Percentiles rank a stretch among this genome's conserved stretches.
Conservation (phyloP, 2,888 invertebrate species). For the Blomia tropicalis region DNA sequence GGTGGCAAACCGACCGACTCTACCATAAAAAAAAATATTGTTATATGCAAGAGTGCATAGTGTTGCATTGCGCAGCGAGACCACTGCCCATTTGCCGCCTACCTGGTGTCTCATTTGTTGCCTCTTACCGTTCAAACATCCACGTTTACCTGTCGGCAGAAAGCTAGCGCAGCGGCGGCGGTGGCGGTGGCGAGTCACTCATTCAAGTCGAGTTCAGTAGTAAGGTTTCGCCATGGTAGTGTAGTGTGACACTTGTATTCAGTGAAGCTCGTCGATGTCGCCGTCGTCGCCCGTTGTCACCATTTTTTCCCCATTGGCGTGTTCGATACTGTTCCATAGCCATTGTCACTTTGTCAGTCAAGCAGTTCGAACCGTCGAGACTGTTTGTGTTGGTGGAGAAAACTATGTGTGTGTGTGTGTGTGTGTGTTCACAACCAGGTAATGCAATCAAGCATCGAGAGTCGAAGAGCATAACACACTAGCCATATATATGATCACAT, state of each 20-base stretch:
- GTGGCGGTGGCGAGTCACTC: not conserved
- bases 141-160: conserved; percentile 1
- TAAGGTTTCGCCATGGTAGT: not conserved
- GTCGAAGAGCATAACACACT: too few relatives aligned
- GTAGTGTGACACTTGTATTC: not conserved
- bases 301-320: not conserved
- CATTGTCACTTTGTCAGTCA: conserved; percentile 15
- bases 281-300: conserved; percentile 10
- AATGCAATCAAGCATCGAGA: conserved; percentile 13
- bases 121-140: not conserved
- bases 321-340: not conserved
- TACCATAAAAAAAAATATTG: too few relatives aligned
- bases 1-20: too few relatives aligned
- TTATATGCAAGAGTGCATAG: too few relatives aligned
- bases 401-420: too few relatives aligned
- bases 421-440: too few relatives aligned
- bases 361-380: conserved; percentile 14
- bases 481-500: too few relatives aligned
- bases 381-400: too few relatives aligned
- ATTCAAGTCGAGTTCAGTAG: not conserved
- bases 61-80: not conserved
- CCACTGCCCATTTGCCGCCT: not conserved
- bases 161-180: too few relatives aligned
- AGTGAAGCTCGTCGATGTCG: conserved; percentile 13
- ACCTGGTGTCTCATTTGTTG: conserved; percentile 10